Evolutionary conservation across 2,113 vertebrate species (phyloP).

Genomic region (Psilopsiagon aymara): DNA sequence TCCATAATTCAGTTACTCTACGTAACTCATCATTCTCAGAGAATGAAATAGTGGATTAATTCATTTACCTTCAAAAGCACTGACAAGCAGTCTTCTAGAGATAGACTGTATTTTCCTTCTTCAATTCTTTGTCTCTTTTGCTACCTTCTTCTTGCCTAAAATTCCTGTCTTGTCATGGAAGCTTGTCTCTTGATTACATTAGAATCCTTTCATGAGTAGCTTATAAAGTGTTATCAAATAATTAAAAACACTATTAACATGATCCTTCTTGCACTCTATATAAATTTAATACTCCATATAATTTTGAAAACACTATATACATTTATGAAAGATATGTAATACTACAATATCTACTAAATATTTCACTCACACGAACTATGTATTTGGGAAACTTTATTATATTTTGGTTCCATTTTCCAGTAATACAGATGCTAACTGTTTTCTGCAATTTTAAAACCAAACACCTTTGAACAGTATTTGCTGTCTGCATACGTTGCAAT

Average conservation of each 20-base stretch:
- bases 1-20: constrained; percentile 26
- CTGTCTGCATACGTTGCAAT: not conserved
- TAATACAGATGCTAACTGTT: not conserved
- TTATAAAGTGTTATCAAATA: not conserved
- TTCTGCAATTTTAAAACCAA: not conserved
- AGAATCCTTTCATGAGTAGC: not conserved
- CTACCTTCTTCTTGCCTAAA: not conserved
- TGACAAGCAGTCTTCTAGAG: not conserved
- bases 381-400: not conserved
- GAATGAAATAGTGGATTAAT: constrained; percentile 18
- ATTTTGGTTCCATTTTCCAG: not conserved
- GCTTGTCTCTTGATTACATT: not conserved
- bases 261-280: not conserved
- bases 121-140: not conserved
- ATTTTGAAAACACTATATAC: not conserved
- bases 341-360: not conserved
- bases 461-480: not conserved
- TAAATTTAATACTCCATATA: not conserved
- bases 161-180: not conserved
- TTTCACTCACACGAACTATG: not conserved
- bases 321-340: not conserved
- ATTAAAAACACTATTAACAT: not conserved
- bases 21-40: not conserved
- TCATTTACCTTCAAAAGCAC: not conserved
- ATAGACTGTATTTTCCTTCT: not conserved